Evolutionary conservation across 30 jellyfish, hydroid and myxozoan species (phyloP).

Genomic region (Clytia hemisphaerica): DNA sequence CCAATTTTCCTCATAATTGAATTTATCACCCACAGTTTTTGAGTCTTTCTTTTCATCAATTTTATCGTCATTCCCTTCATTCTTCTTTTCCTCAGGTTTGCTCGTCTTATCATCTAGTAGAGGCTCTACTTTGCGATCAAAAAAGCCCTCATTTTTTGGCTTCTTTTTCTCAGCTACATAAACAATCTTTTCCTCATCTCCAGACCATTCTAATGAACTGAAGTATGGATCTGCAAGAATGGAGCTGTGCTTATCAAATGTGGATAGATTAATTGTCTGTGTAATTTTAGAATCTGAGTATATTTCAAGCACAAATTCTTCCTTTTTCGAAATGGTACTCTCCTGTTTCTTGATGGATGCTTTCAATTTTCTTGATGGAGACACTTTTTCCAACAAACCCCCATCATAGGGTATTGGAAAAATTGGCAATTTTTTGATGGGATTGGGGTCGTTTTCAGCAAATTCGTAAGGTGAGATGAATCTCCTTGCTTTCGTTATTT

Average conservation of each 20-base stretch:
- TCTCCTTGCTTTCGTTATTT: too few relatives aligned
- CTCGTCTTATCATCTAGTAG: not conserved
- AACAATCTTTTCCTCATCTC: slow-evolving; percentile 31
- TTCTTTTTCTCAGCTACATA: slow-evolving; percentile 71
- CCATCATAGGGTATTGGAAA: slow-evolving; percentile 10
- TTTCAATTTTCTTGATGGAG: slow-evolving; percentile 7
- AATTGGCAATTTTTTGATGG: not conserved
- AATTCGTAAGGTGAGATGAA: too few relatives aligned
- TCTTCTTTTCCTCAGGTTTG: not conserved
- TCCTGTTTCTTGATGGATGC: slow-evolving; percentile 1
- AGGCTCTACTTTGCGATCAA: slow-evolving; percentile 9
- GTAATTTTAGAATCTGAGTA: slow-evolving; percentile 5
- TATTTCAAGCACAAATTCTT: slow-evolving; percentile 18
- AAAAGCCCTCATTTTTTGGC: slow-evolving; percentile 1
- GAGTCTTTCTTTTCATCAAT: too few relatives aligned
- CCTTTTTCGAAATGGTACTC: slow-evolving; percentile 1
- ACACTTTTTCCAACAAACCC: slow-evolving; percentile 4
- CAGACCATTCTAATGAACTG: slow-evolving; percentile 62
- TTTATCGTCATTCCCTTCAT: too few relatives aligned
- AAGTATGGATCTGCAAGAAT: slow-evolving; percentile 28
- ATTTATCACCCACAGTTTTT: slow-evolving; percentile 53
- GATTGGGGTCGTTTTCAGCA: too few relatives aligned
- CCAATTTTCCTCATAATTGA: slow-evolving; percentile 65
- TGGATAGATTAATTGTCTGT: slow-evolving; percentile 41
- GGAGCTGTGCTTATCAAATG: slow-evolving; percentile 54